These are phyloP conservation scores for Odontophorus gujanensis DNA, from an alignment of 2,113 vertebrate genomes.

Conservation along the genomic window DNA sequence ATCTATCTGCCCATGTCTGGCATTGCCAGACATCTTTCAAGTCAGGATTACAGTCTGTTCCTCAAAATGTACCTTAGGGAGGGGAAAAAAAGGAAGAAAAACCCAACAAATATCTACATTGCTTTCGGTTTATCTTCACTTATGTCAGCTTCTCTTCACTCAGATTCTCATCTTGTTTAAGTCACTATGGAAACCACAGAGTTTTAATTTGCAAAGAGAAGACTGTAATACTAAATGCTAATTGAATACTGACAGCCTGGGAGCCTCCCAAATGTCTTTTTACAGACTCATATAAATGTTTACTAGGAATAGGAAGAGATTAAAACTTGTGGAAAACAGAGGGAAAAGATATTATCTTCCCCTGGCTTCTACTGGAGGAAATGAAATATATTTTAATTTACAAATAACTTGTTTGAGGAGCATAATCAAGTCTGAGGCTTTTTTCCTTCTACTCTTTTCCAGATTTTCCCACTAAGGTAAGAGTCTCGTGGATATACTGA, in stretches of 20 bases:
- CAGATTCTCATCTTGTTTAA: constrained; percentile 15
- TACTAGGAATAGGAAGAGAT: background rate
- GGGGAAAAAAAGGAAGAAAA: background rate
- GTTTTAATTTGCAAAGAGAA: constrained; percentile 23
- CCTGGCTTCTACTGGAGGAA: background rate
- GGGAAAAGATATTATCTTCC: background rate
- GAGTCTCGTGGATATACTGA: background rate
- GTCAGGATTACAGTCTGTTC: background rate
- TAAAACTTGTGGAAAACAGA: background rate
- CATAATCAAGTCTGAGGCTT: background rate
- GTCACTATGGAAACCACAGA: constrained; percentile 8
- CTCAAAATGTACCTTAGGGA: background rate
- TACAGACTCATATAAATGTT: background rate
- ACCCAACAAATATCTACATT: background rate
- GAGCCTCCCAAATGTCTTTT: background rate
- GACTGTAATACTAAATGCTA: constrained; percentile 4
- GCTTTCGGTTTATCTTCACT: background rate
- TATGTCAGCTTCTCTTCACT: background rate
- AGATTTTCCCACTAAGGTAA: background rate
- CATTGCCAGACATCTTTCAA: background rate
- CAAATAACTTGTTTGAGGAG: background rate
- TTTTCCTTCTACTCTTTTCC: background rate
- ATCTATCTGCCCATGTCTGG: background rate
- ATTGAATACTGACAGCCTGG: constrained; percentile 1
- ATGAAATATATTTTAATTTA: background rate